These are phyloP conservation scores for Lycaon pictus DNA, from an alignment of 2,113 vertebrate species.

Conservation along the genomic window DNA sequence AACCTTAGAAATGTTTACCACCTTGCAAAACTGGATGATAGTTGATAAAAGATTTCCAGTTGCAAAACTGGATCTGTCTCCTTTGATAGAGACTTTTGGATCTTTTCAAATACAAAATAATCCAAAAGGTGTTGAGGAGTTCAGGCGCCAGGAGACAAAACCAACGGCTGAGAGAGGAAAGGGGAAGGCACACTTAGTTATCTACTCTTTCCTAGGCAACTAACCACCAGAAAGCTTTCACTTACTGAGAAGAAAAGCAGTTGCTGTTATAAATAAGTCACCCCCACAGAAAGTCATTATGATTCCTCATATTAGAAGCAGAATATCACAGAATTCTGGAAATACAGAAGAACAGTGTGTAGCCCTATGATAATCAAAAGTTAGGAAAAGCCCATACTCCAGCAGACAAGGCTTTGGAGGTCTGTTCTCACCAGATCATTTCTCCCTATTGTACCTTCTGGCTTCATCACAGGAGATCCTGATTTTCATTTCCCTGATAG, in stretches of 20 bases:
- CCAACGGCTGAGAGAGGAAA: fast-evolving
- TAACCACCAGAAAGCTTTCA: neutral
- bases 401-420: neutral
- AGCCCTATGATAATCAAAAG: neutral
- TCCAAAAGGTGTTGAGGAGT: neutral
- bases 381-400: neutral
- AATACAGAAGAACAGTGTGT: neutral
- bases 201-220: neutral
- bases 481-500: neutral
- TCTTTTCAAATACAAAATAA: neutral
- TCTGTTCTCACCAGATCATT: neutral
- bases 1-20: neutral
- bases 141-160: neutral
- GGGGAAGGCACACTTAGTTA: neutral
- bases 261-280: neutral
- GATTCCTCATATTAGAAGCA: neutral
- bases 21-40: neutral
- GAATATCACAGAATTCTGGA: neutral
- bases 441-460: neutral
- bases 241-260: neutral
- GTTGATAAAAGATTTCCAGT: neutral
- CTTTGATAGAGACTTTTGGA: neutral
- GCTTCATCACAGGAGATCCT: neutral
- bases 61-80: neutral
- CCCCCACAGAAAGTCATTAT: neutral